Conservation (phyloP, 2,113 vertebrate species). For the Morone saxatilis region DNA sequence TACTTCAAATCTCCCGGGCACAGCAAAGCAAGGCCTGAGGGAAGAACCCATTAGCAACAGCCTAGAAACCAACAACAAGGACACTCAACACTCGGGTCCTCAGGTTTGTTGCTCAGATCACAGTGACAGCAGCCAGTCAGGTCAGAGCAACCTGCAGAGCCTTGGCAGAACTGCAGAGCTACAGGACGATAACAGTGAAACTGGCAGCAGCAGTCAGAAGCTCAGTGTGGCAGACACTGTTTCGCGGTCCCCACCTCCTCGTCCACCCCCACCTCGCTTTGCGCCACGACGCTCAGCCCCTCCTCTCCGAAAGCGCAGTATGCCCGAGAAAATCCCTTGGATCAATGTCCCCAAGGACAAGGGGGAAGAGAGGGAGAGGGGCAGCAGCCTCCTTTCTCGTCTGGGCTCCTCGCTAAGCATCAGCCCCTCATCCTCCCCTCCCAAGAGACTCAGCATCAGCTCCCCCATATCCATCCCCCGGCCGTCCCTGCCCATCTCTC, state of each 20-base stretch:
- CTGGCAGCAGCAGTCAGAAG: neutral
- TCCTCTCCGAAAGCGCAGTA: constrained; percentile 80
- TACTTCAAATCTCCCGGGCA: constrained; percentile 53
- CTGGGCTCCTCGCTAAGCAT: constrained; percentile 72
- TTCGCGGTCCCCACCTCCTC: constrained; percentile 66
- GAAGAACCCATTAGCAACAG: constrained; percentile 1
- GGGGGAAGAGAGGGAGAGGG: constrained; percentile 53
- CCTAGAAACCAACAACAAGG: neutral
- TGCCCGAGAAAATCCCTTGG: constrained; percentile 88
- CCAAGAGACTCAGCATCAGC: constrained; percentile 82
- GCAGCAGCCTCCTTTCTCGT: constrained; percentile 68
- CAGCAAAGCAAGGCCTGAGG: constrained; percentile 3
- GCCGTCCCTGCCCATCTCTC: constrained; percentile 81
- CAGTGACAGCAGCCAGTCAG: neutral
- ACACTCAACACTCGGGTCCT: neutral
- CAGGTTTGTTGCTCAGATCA: constrained; percentile 1
- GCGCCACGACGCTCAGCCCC: neutral
- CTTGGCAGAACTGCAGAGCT: neutral
- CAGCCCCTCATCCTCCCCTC: constrained; percentile 75
- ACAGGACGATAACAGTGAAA: neutral
- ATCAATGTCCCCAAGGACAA: constrained; percentile 77
- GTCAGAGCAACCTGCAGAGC: constrained; percentile 10
- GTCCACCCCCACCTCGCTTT: constrained; percentile 71
- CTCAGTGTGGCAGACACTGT: neutral
- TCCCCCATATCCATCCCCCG: constrained; percentile 79